Base-by-base conservation (phyloP, 2,888 invertebrate genomes). In the Diploptera punctata region DNA sequence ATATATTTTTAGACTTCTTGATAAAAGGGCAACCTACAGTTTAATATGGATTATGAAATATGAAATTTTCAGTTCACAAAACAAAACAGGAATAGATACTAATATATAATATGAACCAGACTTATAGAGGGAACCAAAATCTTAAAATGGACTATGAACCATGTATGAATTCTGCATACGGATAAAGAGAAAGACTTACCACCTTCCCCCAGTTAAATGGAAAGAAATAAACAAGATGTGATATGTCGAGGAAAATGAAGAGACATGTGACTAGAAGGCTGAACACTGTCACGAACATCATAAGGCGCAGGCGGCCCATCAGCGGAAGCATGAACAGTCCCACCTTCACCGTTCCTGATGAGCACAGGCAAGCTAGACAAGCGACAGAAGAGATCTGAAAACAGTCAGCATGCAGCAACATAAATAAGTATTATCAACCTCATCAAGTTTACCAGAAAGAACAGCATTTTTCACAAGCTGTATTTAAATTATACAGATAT, bases 171-270 rank as follows among this genome's bases (percentile, higher is more conserved):
- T n/a, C n/a, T n/a, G n/a, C n/a, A n/a, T n/a, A n/a, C n/a, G n/a
- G 33, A 33, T 5, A 33, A 10, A 33, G 10, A 33, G 10, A 33
- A 33, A 10, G 77, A 85, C 90, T 87, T 83, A 92, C 92, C 87
- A 92, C 84, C 87, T 90, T 91, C 77, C 90, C 89, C 91, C 92
- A 92, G 82, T 91, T 91, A 81, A 92, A 89, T 78, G 92, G 92
- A 84, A 93, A 92, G 84, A 91, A 87, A 83, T 91, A 90, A 81
- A 91, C 87, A 81, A 92, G 88, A 82, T 92, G 91, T 79, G 92
- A 91, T 84, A 92, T 89, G 86, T 92, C 92, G 82, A 92, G 89
- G 86, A 93, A 91, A 81, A 92, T 86, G 84, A 93, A 87, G 80
- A 91, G 86, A 82, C 89, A 88, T 76, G 91, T 92, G 81, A 91